These are phyloP conservation scores for Clitarchus hookeri DNA, from an alignment of 2,888 invertebrate genomes.

Conservation along the genomic window DNA sequence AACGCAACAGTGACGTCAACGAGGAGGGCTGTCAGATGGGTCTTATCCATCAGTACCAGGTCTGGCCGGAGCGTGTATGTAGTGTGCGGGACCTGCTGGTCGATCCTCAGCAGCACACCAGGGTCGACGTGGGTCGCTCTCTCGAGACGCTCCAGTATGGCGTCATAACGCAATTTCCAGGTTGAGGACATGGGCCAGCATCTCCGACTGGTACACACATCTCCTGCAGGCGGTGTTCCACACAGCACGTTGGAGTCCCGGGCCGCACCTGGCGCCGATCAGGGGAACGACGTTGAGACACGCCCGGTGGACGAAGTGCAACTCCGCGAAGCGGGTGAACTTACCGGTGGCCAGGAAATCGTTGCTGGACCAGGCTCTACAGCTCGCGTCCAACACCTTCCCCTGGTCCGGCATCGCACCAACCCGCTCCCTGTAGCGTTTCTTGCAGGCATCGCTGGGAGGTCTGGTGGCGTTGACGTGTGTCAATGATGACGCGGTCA, in stretches of 20 bases:
- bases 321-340: conserved; percentile 51
- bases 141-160: neutral
- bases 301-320: conserved; percentile 52
- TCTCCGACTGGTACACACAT: conserved; percentile 47
- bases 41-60: conserved; percentile 44
- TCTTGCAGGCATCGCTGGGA: neutral
- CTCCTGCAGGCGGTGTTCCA: conserved; percentile 43
- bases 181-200: conserved; percentile 51
- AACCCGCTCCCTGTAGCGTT: conserved; percentile 41
- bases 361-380: conserved; percentile 37
- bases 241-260: neutral
- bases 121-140: neutral
- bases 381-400: conserved; percentile 45
- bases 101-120: neutral
- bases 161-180: conserved; percentile 43
- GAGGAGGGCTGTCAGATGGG: conserved; percentile 33
- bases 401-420: conserved; percentile 42
- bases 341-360: conserved; percentile 47
- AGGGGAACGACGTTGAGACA: conserved; percentile 49
- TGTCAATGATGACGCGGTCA: neutral
- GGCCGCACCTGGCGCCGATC: conserved; percentile 41
- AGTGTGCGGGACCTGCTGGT: neutral
- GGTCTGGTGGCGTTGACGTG: neutral
- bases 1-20: too few relatives aligned
- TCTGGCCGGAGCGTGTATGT: conserved; percentile 41